phyloP scores from a whole-genome alignment of 2,797 vertebrate genomes.

The Myotis pilosus region DNA sequence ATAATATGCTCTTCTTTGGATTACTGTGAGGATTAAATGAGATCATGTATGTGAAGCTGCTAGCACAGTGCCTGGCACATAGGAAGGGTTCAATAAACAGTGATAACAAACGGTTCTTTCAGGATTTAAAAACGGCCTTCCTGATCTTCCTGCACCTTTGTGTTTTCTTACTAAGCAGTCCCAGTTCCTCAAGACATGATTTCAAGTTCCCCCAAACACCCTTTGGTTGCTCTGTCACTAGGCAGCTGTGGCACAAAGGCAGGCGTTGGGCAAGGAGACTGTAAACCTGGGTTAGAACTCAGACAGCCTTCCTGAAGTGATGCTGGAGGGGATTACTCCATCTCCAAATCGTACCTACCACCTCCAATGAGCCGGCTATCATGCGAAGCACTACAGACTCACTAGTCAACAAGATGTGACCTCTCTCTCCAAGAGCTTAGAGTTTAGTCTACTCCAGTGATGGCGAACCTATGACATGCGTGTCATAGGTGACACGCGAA shows the following conservation, averaged over 20 bases:
- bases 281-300: background rate
- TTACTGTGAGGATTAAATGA: background rate
- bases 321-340: background rate
- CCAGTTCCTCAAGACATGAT: slow-evolving; percentile 22
- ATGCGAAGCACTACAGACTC: background rate
- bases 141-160: background rate
- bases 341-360: background rate
- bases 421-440: background rate
- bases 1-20: background rate
- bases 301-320: background rate
- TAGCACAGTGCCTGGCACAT: background rate
- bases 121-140: background rate
- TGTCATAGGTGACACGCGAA: too few relatives aligned
- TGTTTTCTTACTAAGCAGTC: slow-evolving; percentile 43
- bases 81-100: background rate
- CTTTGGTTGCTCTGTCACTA: slow-evolving; percentile 6
- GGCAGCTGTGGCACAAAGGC: background rate
- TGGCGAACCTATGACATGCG: too few relatives aligned
- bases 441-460: background rate
- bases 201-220: slow-evolving; percentile 39
- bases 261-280: background rate
- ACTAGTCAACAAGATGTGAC: background rate
- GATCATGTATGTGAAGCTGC: background rate
- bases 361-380: background rate
- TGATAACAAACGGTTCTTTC: background rate